Evolutionary conservation across 2,797 vertebrate species (phyloP).

Genomic region (Pteronotus mesoamericanus): DNA sequence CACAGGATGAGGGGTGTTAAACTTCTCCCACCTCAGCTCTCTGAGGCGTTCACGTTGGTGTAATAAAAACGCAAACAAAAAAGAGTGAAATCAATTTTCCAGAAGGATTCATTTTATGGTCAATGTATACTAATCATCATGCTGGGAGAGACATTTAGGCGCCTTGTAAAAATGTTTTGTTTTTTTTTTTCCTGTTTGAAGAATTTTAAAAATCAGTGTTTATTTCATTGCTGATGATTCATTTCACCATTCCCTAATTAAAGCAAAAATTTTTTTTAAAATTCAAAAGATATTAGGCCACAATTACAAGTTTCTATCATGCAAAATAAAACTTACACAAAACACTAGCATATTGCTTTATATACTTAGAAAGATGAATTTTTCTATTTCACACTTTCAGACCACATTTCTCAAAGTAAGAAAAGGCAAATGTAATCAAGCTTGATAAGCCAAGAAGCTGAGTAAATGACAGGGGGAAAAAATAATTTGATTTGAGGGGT

Average conservation of each 20-base stretch:
- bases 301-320: not conserved
- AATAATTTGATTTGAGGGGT: not conserved
- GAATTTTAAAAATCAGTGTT: not conserved
- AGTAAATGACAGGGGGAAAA: constrained; percentile 17
- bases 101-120: not conserved
- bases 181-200: not conserved
- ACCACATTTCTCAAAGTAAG: constrained; percentile 21
- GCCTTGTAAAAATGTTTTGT: not conserved
- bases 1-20: not conserved
- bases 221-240: not conserved
- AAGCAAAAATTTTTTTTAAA: not conserved
- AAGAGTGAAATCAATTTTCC: not conserved
- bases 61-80: not conserved
- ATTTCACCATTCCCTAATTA: constrained; percentile 12
- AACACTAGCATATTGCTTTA: not conserved
- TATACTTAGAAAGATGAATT: not conserved
- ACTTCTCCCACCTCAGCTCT: not conserved
- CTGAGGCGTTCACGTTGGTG: not conserved
- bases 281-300: not conserved
- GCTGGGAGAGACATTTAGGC: not conserved
- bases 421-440: constrained; percentile 54
- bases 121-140: not conserved
- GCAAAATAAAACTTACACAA: constrained; percentile 2
- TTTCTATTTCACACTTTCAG: constrained; percentile 41
- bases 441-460: constrained; percentile 31